A percentile compares a stretch with the other conserved stretches of the same genome.
These are phyloP conservation scores for Eulemur macaco DNA, from an alignment of 2,113 vertebrate species.

Conservation along the genomic window DNA sequence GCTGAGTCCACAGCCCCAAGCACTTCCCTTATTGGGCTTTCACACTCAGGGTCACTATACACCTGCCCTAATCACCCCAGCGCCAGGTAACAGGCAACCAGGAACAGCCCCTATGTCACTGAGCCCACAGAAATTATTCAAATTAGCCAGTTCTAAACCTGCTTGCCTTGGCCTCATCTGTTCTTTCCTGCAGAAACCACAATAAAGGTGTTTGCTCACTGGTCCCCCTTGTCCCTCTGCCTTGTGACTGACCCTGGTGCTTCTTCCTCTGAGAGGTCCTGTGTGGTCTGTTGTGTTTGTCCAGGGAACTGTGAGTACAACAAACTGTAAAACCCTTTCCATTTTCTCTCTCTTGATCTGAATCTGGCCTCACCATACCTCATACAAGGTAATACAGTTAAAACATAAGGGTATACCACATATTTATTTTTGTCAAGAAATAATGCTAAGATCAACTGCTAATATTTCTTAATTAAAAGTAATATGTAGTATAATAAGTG, in stretches of 20 bases:
- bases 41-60: not conserved
- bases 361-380: not conserved
- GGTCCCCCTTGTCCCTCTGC: not conserved
- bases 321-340: not conserved
- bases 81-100: not conserved
- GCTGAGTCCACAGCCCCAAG: not conserved
- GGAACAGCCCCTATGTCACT: not conserved
- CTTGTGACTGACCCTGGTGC: not conserved
- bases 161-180: not conserved
- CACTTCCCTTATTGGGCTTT: not conserved
- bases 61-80: not conserved
- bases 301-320: not conserved
- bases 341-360: not conserved
- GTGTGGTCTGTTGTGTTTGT: not conserved
- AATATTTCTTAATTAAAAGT: constrained; percentile 17
- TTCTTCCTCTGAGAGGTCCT: not conserved
- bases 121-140: not conserved
- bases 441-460: not conserved
- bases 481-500: not conserved
- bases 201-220: not conserved
- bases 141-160: not conserved
- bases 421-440: constrained; percentile 18
- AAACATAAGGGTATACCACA: not conserved
- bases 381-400: not conserved
- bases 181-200: not conserved